These are phyloP conservation scores for Eretmochelys imbricata DNA, from an alignment of 2,113 vertebrate species.

Conservation along the genomic window DNA sequence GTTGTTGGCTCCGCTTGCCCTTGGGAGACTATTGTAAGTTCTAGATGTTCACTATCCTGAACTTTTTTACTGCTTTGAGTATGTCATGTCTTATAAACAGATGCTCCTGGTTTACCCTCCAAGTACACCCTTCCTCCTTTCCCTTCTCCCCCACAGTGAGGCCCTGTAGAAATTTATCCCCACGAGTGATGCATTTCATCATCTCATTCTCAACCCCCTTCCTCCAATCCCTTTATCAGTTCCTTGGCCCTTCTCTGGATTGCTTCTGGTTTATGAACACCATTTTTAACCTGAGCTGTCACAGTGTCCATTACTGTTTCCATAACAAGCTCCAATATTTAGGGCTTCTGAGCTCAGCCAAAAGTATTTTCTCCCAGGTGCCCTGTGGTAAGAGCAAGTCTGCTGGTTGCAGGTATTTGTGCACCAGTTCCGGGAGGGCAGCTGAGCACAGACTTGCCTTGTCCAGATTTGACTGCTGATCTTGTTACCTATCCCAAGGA, in stretches of 20 bases:
- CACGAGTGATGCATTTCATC: not conserved
- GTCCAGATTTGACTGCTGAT: no score
- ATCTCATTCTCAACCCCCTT: not conserved
- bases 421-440: not conserved
- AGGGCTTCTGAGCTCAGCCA: not conserved
- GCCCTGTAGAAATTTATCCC: not conserved
- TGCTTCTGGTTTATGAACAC: conserved; percentile 27
- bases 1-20: not conserved
- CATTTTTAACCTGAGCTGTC: not conserved
- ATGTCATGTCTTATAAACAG: not conserved
- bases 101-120: not conserved
- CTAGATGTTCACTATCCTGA: not conserved
- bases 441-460: not conserved
- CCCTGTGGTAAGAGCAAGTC: not conserved
- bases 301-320: not conserved
- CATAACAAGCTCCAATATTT: not conserved
- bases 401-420: not conserved
- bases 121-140: not conserved
- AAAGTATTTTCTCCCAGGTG: not conserved
- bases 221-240: not conserved
- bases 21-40: not conserved
- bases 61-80: not conserved
- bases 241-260: conserved; percentile 19
- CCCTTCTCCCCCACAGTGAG: not conserved
- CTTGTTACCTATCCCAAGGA: not conserved